These are phyloP conservation scores for Acholoe squamosa DNA, from an alignment of 2,888 invertebrate species.

Conservation along the genomic window DNA sequence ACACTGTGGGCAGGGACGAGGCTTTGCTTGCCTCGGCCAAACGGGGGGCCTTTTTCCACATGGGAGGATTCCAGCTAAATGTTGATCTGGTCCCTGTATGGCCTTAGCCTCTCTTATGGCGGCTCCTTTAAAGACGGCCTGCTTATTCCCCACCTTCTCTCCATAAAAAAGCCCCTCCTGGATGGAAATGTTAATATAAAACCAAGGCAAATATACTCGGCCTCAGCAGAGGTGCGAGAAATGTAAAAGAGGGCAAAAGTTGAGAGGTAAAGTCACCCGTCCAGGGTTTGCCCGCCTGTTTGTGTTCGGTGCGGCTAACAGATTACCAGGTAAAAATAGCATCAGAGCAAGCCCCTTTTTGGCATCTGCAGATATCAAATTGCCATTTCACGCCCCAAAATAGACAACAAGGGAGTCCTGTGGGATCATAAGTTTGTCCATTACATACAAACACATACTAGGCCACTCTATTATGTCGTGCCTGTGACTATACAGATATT, in stretches of 20 bases:
- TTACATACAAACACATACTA: background rate
- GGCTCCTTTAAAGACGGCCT: background rate
- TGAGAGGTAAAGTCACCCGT: slow-evolving; percentile 11
- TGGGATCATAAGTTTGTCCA: background rate
- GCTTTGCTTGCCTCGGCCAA: slow-evolving; percentile 27
- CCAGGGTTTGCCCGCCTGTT: background rate
- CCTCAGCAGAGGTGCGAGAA: background rate
- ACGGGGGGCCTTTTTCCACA: background rate
- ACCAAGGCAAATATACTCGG: slow-evolving; percentile 26
- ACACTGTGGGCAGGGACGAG: background rate
- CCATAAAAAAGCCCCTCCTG: background rate
- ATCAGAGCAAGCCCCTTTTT: slow-evolving; percentile 34
- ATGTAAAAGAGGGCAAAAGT: slow-evolving; percentile 39
- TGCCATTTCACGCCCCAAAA: slow-evolving; percentile 19
- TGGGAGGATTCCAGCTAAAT: slow-evolving; percentile 24
- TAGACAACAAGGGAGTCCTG: slow-evolving; percentile 23
- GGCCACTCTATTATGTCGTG: background rate
- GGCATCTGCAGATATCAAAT: background rate
- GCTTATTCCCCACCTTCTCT: slow-evolving; percentile 1
- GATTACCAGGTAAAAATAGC: slow-evolving; percentile 42
- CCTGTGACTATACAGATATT: too few species aligned
- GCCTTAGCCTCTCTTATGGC: background rate
- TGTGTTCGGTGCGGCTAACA: slow-evolving; percentile 11
- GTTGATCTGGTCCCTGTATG: background rate
- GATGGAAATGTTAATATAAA: slow-evolving; percentile 47